Evolutionary conservation across 2,888 invertebrate species (phyloP).

Genomic region (Mythimna albipuncta): DNA sequence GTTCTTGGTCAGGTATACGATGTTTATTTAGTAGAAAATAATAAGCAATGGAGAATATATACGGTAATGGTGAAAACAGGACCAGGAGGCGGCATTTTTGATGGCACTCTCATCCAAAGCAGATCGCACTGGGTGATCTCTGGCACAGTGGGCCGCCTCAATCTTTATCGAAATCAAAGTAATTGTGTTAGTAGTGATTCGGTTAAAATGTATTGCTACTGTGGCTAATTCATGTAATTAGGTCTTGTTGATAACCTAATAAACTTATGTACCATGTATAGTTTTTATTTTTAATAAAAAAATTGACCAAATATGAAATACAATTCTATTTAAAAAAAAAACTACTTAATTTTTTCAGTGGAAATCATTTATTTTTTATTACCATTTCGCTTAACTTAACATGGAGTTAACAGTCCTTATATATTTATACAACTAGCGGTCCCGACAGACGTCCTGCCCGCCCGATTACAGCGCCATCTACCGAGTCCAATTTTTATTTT

Average conservation of each 20-base stretch:
- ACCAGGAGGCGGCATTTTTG: conserved; percentile 93
- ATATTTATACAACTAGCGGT: too few relatives aligned
- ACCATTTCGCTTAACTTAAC: too few relatives aligned
- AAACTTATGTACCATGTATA: background rate
- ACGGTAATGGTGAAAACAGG: conserved; percentile 90
- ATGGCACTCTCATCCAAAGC: conserved; percentile 91
- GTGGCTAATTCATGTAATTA: conserved; percentile 69
- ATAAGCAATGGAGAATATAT: conserved; percentile 85
- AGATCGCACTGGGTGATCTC: conserved; percentile 82
- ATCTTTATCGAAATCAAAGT: conserved; percentile 94
- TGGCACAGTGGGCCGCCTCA: conserved; percentile 94
- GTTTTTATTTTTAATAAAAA: background rate
- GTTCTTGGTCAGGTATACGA: conserved; percentile 80
- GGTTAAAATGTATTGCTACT: conserved; percentile 94
- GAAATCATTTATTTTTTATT: too few relatives aligned
- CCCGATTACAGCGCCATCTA: too few relatives aligned
- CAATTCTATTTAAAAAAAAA: too few relatives aligned
- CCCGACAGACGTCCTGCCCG: too few relatives aligned
- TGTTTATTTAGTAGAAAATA: conserved; percentile 88
- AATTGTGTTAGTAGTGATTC: conserved; percentile 92
- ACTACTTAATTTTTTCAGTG: too few relatives aligned
- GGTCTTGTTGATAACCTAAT: background rate
- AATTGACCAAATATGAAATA: too few relatives aligned
- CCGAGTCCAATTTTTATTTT: too few relatives aligned
- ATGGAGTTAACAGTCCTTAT: too few relatives aligned